Evolutionary conservation across 2,888 invertebrate genomes (phyloP).

Genomic region (Frankliniella intonsa): DNA sequence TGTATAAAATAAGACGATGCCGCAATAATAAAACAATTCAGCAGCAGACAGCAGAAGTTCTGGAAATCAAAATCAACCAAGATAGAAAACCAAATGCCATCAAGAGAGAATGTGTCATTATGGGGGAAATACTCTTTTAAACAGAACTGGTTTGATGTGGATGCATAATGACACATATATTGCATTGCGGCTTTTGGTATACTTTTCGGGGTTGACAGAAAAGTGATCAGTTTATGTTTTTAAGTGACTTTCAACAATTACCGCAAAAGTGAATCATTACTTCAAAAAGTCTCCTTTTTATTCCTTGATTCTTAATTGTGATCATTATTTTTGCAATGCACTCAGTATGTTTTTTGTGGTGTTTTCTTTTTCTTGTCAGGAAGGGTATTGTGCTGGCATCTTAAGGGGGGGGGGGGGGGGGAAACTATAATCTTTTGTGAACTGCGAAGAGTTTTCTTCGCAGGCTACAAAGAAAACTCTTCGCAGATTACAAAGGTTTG

Average conservation of each 20-base stretch:
- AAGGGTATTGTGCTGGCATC: background rate
- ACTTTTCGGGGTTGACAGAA: background rate
- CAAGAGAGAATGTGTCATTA: background rate
- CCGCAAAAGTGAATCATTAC: background rate
- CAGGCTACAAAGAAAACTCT: too few species aligned
- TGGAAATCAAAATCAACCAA: background rate
- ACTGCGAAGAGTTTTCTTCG: too few species aligned
- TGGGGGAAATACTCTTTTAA: background rate
- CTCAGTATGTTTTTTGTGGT: constrained; percentile 1
- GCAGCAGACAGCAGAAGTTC: background rate
- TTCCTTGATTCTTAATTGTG: background rate
- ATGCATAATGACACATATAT: background rate
- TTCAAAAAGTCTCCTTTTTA: background rate
- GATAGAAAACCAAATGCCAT: background rate
- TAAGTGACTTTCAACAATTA: background rate
- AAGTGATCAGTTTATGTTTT: background rate
- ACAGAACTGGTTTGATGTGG: background rate
- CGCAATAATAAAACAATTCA: background rate
- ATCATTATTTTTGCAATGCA: background rate
- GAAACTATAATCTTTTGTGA: too few species aligned
- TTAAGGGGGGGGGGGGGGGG: too few species aligned
- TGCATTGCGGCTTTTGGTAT: background rate
- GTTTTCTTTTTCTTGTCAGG: background rate
- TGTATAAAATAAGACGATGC: background rate
- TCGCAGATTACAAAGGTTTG: too few species aligned